Conservation (phyloP, 2,888 invertebrate species). For the Myopa tessellatipennis region DNA sequence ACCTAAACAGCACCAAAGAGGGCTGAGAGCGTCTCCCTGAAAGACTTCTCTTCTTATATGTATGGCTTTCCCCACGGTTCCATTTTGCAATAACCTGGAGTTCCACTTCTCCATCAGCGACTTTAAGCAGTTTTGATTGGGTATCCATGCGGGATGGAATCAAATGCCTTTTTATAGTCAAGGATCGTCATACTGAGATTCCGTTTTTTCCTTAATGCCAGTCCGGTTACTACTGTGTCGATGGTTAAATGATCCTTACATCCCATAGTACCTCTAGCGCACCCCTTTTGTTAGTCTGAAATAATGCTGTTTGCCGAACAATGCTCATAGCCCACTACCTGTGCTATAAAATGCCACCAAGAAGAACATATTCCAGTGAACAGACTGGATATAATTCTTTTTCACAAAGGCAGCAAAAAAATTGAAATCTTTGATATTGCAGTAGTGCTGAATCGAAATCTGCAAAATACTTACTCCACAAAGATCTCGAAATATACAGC, state of each 20-base stretch:
- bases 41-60: background rate
- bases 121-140: no score
- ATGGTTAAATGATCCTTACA: slow-evolving; percentile 16
- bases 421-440: background rate
- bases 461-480: no score
- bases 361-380: background rate
- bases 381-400: background rate
- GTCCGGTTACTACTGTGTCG: no score
- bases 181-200: no score
- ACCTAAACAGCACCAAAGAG: background rate
- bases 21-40: background rate
- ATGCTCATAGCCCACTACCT: no score
- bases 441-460: no score
- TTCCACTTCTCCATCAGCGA: no score
- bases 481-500: no score
- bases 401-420: background rate
- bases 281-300: background rate
- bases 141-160: no score
- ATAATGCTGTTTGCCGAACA: no score
- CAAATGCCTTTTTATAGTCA: no score
- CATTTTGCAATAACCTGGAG: no score
- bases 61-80: background rate
- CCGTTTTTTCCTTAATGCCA: background rate
- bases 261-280: background rate
- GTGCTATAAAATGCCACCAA: background rate